Percentiles rank a stretch among this genome's conserved stretches.
Conservation (phyloP, 2,797 vertebrate species). For the Mormyrus hasselquistii region DNA sequence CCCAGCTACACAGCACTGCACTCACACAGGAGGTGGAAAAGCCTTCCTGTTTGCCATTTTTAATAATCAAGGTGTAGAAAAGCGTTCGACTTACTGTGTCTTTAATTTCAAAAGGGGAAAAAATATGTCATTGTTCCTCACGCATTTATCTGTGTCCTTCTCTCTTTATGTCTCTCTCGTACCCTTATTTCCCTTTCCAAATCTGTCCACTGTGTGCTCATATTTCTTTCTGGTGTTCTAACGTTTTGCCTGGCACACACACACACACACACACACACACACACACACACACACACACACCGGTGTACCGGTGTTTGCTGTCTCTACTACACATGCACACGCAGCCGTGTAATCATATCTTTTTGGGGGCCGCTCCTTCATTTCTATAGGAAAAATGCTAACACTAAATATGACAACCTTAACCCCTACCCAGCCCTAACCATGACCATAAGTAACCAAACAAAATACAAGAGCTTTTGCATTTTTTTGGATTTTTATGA, state of each 20-base stretch:
- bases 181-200: background rate
- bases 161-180: background rate
- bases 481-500: too few species aligned
- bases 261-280: background rate
- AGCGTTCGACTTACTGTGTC: background rate
- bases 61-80: background rate
- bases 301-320: constrained; percentile 12
- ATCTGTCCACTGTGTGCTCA: background rate
- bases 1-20: background rate
- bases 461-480: too few species aligned
- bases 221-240: background rate
- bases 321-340: background rate
- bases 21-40: background rate
- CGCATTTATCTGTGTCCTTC: constrained; percentile 2
- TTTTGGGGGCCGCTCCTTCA: too few species aligned
- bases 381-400: too few species aligned
- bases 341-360: too few species aligned
- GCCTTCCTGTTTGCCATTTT: background rate
- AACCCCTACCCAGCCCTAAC: background rate
- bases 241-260: background rate
- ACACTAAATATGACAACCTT: background rate
- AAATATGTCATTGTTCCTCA: constrained; percentile 1
- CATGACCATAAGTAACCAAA: background rate
- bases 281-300: background rate
- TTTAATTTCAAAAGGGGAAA: background rate